Evolutionary conservation across 1,140 invertebrate species (phyloP).

Genomic region (Cotesia typhae): DNA sequence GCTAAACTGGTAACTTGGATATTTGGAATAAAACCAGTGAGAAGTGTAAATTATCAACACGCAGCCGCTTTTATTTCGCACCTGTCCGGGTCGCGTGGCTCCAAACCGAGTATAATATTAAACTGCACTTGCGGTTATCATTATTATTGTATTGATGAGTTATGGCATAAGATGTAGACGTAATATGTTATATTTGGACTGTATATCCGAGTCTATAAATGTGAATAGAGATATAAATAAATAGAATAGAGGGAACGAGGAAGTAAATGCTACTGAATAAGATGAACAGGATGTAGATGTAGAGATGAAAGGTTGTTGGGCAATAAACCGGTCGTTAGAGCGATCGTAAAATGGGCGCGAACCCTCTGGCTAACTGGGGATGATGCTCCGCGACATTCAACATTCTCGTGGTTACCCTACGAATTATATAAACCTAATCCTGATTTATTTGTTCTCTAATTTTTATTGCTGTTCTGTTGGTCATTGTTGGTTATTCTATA

Average conservation of each 20-base stretch:
- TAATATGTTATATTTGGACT: neutral
- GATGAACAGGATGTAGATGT: constrained; percentile 33
- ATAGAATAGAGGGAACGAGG: neutral
- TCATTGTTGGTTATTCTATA: too few species aligned
- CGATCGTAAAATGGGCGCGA: constrained; percentile 52
- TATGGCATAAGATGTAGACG: neutral
- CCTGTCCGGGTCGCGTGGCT: constrained; percentile 28
- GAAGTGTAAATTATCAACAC: constrained; percentile 18
- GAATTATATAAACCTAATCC: constrained; percentile 18
- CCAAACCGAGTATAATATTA: neutral
- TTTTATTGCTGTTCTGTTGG: neutral
- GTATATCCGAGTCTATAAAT: neutral
- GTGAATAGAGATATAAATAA: neutral
- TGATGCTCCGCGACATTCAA: constrained; percentile 32
- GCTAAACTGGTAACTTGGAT: neutral
- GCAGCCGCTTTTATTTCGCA: neutral
- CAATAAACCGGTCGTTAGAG: constrained; percentile 59
- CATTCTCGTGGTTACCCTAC: constrained; percentile 32
- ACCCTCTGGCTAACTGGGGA: constrained; percentile 9
- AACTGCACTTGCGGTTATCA: too few species aligned
- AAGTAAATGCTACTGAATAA: neutral
- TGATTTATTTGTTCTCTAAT: constrained; percentile 12
- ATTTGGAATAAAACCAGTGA: neutral
- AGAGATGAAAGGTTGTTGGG: constrained; percentile 43
- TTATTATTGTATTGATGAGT: neutral